Base-by-base conservation (phyloP, 1,140 invertebrate species). In the Cylas formicarius region DNA sequence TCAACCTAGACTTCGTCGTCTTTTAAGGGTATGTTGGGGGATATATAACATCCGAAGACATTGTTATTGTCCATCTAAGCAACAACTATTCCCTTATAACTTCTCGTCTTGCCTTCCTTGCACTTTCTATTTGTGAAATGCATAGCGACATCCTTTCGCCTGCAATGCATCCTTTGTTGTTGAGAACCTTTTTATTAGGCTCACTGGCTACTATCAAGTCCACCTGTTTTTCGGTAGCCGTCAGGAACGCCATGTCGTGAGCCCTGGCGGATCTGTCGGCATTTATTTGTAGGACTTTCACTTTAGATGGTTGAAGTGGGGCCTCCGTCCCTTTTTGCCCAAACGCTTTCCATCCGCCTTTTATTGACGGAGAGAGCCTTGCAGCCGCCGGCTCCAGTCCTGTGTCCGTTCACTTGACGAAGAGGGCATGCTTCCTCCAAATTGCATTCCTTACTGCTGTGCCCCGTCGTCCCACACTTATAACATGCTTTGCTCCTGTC, bases 381-480 rank as follows among this genome's bases (percentile, higher is more conserved):
- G 21, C 43, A 39, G 21, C 22, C 27, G 8, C 19, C 35, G 2
- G 33, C 13, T 7, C 33, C 22, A 3, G 44, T 36, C 16, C 13
- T 39, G 32, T 46, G 44, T 18, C 44, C 44, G 8, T 7, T 4
- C 14, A 19, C 26, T 13, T 29, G 9, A 20, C 44, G 39, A 3
- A 46, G n/a, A 4, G 35, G 35, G 23, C 35, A 46, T 2, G 20
- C 9, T 40, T 46, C 40, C 19, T 35, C 19, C n/a, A 11, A 11
- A 18, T 44, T 36, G 20, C 44, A 48, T n/a, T 36, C 26, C 14
- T 31, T 43, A 14, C 13, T 14, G 24, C 34, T 22, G 29, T 55
- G 53, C 4, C 37, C 44, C 19, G 24, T 17, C 16, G 44, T n/a
- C 2, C 49, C 50, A 36, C 53, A 55, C 14, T 37, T 39, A 13